Base-by-base conservation (phyloP, 1,140 invertebrate species). In the Battus philenor region DNA sequence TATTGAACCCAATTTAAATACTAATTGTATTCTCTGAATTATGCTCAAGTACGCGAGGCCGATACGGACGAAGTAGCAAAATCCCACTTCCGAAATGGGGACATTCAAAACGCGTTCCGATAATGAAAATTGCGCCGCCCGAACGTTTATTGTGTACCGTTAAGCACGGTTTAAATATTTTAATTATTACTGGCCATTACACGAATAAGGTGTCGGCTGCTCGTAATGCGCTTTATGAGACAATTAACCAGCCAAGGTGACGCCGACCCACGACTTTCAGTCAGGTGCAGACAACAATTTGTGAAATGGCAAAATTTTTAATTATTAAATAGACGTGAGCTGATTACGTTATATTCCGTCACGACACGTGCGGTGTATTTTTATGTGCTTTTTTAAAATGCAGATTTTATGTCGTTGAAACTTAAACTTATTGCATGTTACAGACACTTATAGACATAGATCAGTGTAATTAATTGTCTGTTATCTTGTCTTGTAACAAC, bases 1-100 rank as follows among this genome's bases (percentile, higher is more conserved):
- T 45, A 49, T 49, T 34, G 17, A 10, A 36, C 33, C 33, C 33
- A 36, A 36, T 36, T 36, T 18, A 36, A 36, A 36, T 20, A 20
- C 33, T 36, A 18, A 36, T 36, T 36, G 33, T 36, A 16, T 36
- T 36, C 20, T 36, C 17, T 36, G 20, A 36, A 36, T 18, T 12
- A 18, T 20, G 33, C 17, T 11, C 33, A 36, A 36, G 9, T 36
- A 36, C 33, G 15, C 33, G 33, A 18, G 20, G 33, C 33, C 31
- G 31, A 33, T 33, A 36, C 9, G 33, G 15, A 10, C 33, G 33
- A 36, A 15, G 33, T 20, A 17, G 33, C 17, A 1, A 36, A 16
- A 36, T 36, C 33, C 16, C 17, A 36, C 33, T 36, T 36, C 17
- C 33, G 17, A 36, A 36, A 22, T n/a, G 16, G 17, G n/a, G 17